Evolutionary conservation across 2,113 vertebrate species (phyloP), one percentile per base, ranked within the genome.

Genomic region (Urocitellus parryii): DNA sequence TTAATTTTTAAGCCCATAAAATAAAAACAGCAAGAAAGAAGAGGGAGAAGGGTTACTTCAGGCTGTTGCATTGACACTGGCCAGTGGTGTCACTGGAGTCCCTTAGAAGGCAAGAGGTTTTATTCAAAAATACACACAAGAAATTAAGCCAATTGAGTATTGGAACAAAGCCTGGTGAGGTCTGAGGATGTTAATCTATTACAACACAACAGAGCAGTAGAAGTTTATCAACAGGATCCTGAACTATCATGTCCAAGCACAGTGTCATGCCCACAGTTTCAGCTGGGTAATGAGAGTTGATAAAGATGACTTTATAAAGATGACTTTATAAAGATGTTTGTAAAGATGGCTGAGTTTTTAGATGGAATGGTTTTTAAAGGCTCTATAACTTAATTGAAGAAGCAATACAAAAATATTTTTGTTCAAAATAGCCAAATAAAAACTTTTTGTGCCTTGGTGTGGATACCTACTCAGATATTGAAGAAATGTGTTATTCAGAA

Each of bases 1-100:
- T 76, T 95, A 32, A 88, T 86, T 94, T 96, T 63, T 80, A 94
- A 92, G 10, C 18, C 80, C 16, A 81, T 63, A 81, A 70, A 91
- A 63, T 34, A 77, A 61, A 95, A 53, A 94, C 11, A 53, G 74
- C 61, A 74, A 94, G 29, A 76, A 73, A 70, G 42, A 77, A 90
- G n/a, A 91, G 20, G 18, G 18, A 87, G 34, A 74, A 91, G 61
- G 6, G 2, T 11, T 92, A 78, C 74, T 53, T 7, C 1, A 80
- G 17, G 80, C 13, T 81, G 67, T 24, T n/a, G 29, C 37, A 61
- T 32, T 39, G 70, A 86, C 2, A 45, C 9, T 42, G 70, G 39
- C 18, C 76, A 94, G 39, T 16, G 86, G 39, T 17, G 42, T 17
- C 76, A 63, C 20, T 18, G 68, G 37, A 27, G 25, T 88, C 53